Base-by-base conservation (phyloP, 64 coral and sea anemone genomes). In the Pocillopora verrucosa region DNA sequence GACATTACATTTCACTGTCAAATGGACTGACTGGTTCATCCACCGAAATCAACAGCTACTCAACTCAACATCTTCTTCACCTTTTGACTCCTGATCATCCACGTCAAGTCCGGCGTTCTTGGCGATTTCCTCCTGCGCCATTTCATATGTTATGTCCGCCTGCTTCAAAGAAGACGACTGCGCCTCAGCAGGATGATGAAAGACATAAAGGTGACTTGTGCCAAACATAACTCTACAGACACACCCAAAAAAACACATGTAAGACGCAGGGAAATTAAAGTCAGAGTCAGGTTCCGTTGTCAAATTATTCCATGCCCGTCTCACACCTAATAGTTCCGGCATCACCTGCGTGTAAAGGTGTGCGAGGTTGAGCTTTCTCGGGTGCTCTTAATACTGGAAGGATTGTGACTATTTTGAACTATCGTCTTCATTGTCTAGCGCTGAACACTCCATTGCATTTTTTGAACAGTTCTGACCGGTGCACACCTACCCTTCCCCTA, bases 61-160 rank as follows among this genome's bases (percentile, higher is more conserved):
- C 30, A 25, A 59, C 20, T 64, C 16, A 13, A 37, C 12, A 6
- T 62, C 13, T 24, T 3, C 15, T 34, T 59, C 45, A 98, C 95
- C 95, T 88, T 90, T 92, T 5, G 85, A 91, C 13, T 94, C 92
- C 77, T 88, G 78, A 35, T 94, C 92, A 79, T 98, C 92, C 37
- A 98, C 79, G 24, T 98, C 92, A 36, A 98, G 60, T 34, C 96
- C 96, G 25, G 90, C 94, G 79, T 98, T 98, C 65, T 94, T 82
- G 20, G 96, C 96, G 34, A 98, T 98, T 75, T 98, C 96, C 87
- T 98, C 96, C 76, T 98, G 96, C 38, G 96, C 96, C 92, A 98
- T 94, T 84, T 98, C 96, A 60, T 92, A 98, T 2, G 61, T 94
- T 36, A 98, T 89, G 69, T 94, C 93, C 5, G 89, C 93, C 56